Conservation (phyloP, 2,888 invertebrate genomes). For the Lycia hirtaria region DNA sequence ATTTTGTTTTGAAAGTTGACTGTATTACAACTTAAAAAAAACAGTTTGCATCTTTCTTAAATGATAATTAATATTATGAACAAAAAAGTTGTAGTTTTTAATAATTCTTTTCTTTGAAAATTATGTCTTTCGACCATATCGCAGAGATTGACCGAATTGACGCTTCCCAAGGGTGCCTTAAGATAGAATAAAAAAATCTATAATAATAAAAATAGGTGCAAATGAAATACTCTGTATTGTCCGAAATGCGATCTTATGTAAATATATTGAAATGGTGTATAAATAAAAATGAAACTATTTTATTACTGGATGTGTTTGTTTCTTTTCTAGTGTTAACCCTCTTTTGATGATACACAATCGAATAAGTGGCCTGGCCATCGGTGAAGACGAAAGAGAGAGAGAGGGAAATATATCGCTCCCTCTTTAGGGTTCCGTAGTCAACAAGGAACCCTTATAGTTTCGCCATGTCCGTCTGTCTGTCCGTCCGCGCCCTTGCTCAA, state of each 20-base stretch:
- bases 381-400: no score
- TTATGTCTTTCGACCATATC: conserved; percentile 35
- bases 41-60: neutral
- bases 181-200: conserved; percentile 42
- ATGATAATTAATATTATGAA: neutral
- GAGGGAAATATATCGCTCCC: no score
- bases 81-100: neutral
- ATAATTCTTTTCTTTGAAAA: neutral
- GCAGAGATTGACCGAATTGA: conserved; percentile 33
- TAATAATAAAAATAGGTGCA: conserved; percentile 69
- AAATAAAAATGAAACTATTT: conserved; percentile 81
- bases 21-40: no score
- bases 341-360: no score
- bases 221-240: conserved; percentile 76
- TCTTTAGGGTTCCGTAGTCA: no score
- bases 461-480: no score
- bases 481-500: no score
- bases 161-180: conserved; percentile 81
- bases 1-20: no score
- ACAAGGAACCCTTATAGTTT: no score
- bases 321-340: no score
- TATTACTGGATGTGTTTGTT: conserved; percentile 68
- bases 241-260: conserved; percentile 74
- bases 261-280: conserved; percentile 71
- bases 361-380: no score